Evolutionary conservation across 2,113 vertebrate genomes (phyloP), one percentile per base, ranked within the genome.

Genomic region (Terrapene triunguis): DNA sequence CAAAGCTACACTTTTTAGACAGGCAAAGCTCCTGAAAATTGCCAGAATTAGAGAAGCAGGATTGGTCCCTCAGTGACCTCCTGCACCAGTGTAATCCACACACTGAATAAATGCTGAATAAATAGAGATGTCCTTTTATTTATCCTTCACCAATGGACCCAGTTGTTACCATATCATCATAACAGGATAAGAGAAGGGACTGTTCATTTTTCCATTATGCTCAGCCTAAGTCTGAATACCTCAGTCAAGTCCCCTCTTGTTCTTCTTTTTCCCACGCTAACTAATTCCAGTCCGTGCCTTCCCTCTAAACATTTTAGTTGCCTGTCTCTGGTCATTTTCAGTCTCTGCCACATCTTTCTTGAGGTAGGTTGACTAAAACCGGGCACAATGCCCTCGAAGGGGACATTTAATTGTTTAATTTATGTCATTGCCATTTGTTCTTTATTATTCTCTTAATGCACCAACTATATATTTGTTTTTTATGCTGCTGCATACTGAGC

Each of bases 1-100:
- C 89, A 78, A 82, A 89, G 6, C n/a, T 11, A 5, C 1, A 1
- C 2, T 78, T 93, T 86, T 92, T 24, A 76, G 80, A 27, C 22
- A 84, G 50, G n/a, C 22, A 29, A 90, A 53, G 38, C 29, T 84
- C n/a, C 38, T 88, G 84, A 88, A 90, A 94, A 89, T 57, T 62
- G 9, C 89, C 90, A 42, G 21, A 53, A 2, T 35, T 53, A 85
- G n/a, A 50, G 48, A 38, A 50, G 29, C 12, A 82, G 54, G 65
- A 62, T 2, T 51, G 17, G 24, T 24, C 17, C 19, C 22, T 54
- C 13, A 42, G 51, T 3, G 6, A 32, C 6, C 82, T 78, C 32
- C 10, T 69, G 17, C 32, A 6, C 35, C n/a, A 91, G 38, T 44
- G 92, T 94, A 50, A 3, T n/a, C 44, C 32, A 32, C 72, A 3